These are phyloP conservation scores for Hestina assimilis DNA, from an alignment of 1,140 invertebrate species.

Conservation along the genomic window DNA sequence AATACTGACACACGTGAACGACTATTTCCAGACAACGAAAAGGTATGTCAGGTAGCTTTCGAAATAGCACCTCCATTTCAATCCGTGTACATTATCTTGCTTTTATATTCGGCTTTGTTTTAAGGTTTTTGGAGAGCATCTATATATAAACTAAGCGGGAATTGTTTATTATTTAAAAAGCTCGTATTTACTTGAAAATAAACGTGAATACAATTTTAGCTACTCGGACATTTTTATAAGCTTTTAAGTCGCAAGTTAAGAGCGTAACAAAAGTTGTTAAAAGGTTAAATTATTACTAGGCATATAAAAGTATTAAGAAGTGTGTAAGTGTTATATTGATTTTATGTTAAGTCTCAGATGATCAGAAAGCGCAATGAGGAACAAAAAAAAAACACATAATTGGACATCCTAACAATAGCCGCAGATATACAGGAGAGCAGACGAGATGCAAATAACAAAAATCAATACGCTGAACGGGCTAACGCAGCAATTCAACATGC, in stretches of 20 bases:
- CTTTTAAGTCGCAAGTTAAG: not conserved
- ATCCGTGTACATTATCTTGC: conserved; percentile 25
- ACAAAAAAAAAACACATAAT: conserved; percentile 52
- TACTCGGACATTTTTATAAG: not conserved
- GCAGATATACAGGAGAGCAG: conserved; percentile 64
- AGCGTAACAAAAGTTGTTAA: too few species aligned
- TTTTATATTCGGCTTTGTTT: conserved; percentile 27
- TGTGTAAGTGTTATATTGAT: not conserved
- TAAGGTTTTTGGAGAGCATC: conserved; percentile 11
- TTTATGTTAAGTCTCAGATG: conserved; percentile 6
- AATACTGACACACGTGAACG: conserved; percentile 59
- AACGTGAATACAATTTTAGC: not conserved
- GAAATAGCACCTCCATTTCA: conserved; percentile 52
- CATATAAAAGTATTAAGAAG: not conserved
- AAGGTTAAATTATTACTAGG: too few species aligned
- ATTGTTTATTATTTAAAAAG: not conserved
- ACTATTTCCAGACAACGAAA: conserved; percentile 65
- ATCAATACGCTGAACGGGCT: conserved; percentile 64
- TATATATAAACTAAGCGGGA: not conserved
- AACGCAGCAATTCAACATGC: conserved; percentile 60
- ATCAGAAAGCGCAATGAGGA: conserved; percentile 27
- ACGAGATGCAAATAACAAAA: conserved; percentile 77
- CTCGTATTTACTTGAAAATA: too few species aligned
- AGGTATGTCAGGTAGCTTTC: conserved; percentile 65
- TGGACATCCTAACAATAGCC: conserved; percentile 65